phyloP scores from a whole-genome alignment of 2,888 invertebrate genomes.

The Elegia similella region DNA sequence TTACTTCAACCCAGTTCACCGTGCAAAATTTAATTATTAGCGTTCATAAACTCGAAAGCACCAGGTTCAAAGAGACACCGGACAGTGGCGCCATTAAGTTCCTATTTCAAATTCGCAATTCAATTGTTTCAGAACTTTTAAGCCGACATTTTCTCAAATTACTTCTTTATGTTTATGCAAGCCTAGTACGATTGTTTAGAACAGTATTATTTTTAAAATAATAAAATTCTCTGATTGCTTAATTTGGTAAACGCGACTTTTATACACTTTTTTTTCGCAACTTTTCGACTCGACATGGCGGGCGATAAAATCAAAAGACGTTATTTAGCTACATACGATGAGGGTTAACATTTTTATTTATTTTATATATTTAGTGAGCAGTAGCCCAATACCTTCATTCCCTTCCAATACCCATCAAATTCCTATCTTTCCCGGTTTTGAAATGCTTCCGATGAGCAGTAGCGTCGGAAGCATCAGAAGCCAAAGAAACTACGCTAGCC shows the following conservation, averaged over 20 bases:
- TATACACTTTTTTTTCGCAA: too few relatives aligned
- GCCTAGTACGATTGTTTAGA: too few relatives aligned
- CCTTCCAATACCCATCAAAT: too few relatives aligned
- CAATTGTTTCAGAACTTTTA: not conserved
- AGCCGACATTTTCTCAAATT: constrained; percentile 13
- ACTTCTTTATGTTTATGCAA: constrained; percentile 17
- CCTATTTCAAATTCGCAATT: constrained; percentile 22
- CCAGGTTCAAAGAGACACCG: constrained; percentile 15
- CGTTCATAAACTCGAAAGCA: constrained; percentile 22
- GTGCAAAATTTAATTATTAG: constrained; percentile 24
- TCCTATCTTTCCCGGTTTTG: too few relatives aligned
- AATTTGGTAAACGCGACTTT: not conserved
- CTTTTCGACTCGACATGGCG: not conserved
- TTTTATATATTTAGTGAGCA: too few relatives aligned
- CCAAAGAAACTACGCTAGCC: too few relatives aligned
- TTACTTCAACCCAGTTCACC: constrained; percentile 17
- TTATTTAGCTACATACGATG: too few relatives aligned
- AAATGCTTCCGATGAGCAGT: too few relatives aligned
- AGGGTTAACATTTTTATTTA: too few relatives aligned
- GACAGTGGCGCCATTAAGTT: constrained; percentile 18
- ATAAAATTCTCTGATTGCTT: not conserved
- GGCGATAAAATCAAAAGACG: not conserved
- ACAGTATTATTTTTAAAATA: too few relatives aligned
- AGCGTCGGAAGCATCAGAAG: too few relatives aligned
- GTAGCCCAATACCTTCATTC: too few relatives aligned